Conservation (phyloP, 2,797 vertebrate genomes). For the Arctocebus calabarensis region DNA sequence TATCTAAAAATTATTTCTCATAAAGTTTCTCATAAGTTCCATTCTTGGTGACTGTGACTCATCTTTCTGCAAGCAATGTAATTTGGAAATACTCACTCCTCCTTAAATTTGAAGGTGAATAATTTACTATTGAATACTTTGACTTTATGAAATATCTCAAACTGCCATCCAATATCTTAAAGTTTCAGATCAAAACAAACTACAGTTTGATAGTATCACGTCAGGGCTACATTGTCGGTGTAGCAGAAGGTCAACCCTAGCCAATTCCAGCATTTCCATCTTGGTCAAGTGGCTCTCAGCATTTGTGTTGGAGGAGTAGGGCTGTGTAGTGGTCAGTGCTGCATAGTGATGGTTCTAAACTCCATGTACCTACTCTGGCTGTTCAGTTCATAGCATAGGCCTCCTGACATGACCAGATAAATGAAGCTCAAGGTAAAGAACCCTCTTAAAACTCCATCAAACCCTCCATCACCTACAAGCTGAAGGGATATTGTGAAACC, state of each 20-base stretch:
- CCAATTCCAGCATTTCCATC: neutral
- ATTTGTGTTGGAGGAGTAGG: neutral
- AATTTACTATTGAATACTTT: conserved; percentile 3
- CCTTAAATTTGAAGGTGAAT: conserved; percentile 1
- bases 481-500: neutral
- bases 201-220: neutral
- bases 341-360: too few species aligned
- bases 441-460: neutral
- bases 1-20: neutral
- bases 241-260: neutral
- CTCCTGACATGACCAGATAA: neutral
- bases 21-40: neutral
- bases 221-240: neutral
- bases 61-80: neutral
- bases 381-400: too few species aligned
- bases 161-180: neutral
- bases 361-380: neutral
- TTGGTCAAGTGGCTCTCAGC: neutral
- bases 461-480: neutral
- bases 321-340: neutral
- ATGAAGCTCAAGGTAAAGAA: neutral
- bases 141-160: conserved; percentile 19
- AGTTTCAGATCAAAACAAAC: neutral
- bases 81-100: conserved; percentile 19
- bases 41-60: neutral